A percentile compares a stretch with the other conserved stretches of the same genome.
These are phyloP conservation scores for Rhinophrynus dorsalis DNA, from an alignment of 2,797 vertebrate species.

Conservation along the genomic window DNA sequence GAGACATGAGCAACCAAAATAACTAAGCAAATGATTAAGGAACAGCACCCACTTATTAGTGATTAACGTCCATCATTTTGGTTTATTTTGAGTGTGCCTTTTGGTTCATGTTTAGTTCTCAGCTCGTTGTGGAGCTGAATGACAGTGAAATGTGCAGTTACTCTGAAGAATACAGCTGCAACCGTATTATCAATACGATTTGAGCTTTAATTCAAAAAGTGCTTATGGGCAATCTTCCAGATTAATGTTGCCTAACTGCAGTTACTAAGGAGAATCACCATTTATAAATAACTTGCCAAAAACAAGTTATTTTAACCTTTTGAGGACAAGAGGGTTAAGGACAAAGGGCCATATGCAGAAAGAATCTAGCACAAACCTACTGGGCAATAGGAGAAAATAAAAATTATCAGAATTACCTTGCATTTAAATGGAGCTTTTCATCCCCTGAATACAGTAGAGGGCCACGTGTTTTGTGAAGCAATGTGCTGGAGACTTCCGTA, in stretches of 20 bases:
- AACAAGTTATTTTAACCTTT: too few species aligned
- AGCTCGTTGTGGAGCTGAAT: slow-evolving; percentile 29
- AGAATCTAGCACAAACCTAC: too few species aligned
- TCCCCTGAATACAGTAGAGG: too few species aligned
- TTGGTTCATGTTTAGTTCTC: slow-evolving; percentile 25
- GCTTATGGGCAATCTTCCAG: slow-evolving; percentile 40
- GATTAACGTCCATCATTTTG: slow-evolving; percentile 38
- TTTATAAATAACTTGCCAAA: background rate
- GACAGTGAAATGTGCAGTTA: slow-evolving; percentile 40
- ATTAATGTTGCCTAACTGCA: slow-evolving; percentile 18
- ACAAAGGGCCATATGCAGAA: too few species aligned
- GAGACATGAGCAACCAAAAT: background rate
- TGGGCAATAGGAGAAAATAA: too few species aligned
- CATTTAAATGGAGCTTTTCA: too few species aligned
- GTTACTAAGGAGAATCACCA: background rate
- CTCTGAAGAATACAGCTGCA: slow-evolving; percentile 40
- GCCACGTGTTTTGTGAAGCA: too few species aligned
- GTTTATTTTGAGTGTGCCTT: slow-evolving; percentile 43
- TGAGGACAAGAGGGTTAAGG: too few species aligned
- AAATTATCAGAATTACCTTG: too few species aligned
- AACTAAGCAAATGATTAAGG: slow-evolving; percentile 13
- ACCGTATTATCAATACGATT: slow-evolving; percentile 30
- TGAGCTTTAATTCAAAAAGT: slow-evolving; percentile 37
- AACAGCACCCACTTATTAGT: slow-evolving; percentile 23
- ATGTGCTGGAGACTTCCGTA: too few species aligned